Evolutionary conservation across 1,140 invertebrate genomes (phyloP).

Genomic region (Proctacanthus coquilletti): DNA sequence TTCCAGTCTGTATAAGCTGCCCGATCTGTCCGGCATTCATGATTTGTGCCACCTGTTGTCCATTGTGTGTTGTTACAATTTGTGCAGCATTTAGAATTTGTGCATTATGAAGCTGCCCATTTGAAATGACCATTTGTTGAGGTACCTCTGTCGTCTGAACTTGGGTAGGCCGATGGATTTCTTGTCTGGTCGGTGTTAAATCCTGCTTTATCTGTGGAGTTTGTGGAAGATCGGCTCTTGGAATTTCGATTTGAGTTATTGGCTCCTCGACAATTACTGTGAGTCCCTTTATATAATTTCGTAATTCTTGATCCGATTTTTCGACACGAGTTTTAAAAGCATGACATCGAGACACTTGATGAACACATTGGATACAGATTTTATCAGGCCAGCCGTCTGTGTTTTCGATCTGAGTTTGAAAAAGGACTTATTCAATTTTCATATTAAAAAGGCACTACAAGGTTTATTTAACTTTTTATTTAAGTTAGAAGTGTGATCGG

Average conservation of each 20-base stretch:
- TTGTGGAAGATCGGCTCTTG: background rate
- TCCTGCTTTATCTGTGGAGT: background rate
- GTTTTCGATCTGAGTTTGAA: slow-evolving; percentile 28
- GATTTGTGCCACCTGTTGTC: slow-evolving; percentile 16
- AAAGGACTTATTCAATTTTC: background rate
- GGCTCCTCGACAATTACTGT: slow-evolving; percentile 13
- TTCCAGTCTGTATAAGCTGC: slow-evolving; percentile 5
- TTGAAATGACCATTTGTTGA: slow-evolving; percentile 25
- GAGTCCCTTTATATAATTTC: slow-evolving; percentile 25
- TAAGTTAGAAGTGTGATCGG: too few species aligned
- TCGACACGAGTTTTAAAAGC: slow-evolving; percentile 40
- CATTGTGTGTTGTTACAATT: slow-evolving; percentile 13
- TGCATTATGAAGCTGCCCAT: slow-evolving; percentile 13
- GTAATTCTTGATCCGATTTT: slow-evolving; percentile 35
- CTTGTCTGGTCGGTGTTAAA: background rate
- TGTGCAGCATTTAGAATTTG: slow-evolving; percentile 28
- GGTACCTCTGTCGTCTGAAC: slow-evolving; percentile 12
- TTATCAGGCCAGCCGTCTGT: slow-evolving; percentile 38
- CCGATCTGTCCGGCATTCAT: slow-evolving; percentile 11
- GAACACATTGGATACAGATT: slow-evolving; percentile 41
- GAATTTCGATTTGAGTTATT: slow-evolving; percentile 3
- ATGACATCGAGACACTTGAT: slow-evolving; percentile 39
- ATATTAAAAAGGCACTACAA: too few species aligned
- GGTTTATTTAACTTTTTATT: too few species aligned
- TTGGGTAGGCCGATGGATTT: slow-evolving; percentile 12